Conservation (phyloP, 2,888 invertebrate species). For the Troglohyphantes excavatus region DNA sequence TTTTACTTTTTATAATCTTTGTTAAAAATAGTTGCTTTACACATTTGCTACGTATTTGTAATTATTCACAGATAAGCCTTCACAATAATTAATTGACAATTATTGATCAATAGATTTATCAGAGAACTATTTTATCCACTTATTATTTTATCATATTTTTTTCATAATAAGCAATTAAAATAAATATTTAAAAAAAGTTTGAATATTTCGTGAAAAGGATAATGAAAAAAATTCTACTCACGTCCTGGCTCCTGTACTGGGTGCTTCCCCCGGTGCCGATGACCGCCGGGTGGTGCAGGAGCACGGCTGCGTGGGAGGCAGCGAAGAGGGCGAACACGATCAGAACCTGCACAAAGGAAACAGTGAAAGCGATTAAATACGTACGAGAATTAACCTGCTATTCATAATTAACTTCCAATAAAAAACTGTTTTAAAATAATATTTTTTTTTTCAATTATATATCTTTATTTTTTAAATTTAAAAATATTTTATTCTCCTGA, state of each 20-base stretch:
- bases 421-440: background rate
- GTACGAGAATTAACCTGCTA: no score
- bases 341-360: conserved; percentile 35
- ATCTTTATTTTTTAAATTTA: background rate
- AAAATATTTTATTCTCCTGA: background rate
- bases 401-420: background rate
- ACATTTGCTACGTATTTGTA: no score
- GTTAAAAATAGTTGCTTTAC: no score
- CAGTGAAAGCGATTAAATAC: no score
- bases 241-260: conserved; percentile 69
- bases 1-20: no score
- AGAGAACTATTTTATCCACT: no score
- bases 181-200: background rate
- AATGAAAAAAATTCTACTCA: conserved; percentile 5
- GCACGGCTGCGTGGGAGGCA: conserved; percentile 61
- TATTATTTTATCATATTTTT: no score
- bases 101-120: no score
- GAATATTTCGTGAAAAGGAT: background rate
- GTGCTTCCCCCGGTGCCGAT: conserved; percentile 65
- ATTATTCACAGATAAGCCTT: no score
- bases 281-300: conserved; percentile 48
- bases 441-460: no score
- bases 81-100: no score
- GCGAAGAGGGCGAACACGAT: conserved; percentile 67
- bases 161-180: background rate